Evolutionary conservation across 2,888 invertebrate species (phyloP).

Genomic region (Chymomyza amoena): DNA sequence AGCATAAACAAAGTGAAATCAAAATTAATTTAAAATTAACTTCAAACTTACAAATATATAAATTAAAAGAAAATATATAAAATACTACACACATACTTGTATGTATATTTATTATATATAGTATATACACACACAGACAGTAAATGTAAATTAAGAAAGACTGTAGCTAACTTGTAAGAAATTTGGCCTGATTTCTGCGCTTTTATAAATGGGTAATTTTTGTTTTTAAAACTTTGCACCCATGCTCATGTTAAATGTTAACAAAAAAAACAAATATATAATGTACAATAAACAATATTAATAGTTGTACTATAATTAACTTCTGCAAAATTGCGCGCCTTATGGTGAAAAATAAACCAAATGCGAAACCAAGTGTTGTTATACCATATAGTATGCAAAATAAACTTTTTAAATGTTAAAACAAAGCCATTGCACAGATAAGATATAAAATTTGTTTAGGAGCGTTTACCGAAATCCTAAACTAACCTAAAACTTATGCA

Average conservation of each 20-base stretch:
- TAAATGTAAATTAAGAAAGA: constrained; percentile 61
- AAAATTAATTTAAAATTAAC: constrained; percentile 34
- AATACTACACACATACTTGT: constrained; percentile 17
- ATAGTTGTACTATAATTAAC: neutral
- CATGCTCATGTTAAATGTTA: neutral
- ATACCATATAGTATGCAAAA: too few relatives aligned
- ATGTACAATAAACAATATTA: too few relatives aligned
- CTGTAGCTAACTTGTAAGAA: constrained; percentile 67
- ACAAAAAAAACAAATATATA: neutral
- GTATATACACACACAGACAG: constrained; percentile 22
- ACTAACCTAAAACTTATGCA: too few relatives aligned
- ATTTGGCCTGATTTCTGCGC: constrained; percentile 22
- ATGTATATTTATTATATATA: constrained; percentile 14
- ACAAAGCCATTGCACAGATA: too few relatives aligned
- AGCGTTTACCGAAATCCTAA: too few relatives aligned
- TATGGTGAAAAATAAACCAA: too few relatives aligned
- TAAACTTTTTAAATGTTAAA: too few relatives aligned
- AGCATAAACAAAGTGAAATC: constrained; percentile 22
- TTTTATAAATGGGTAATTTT: constrained; percentile 14
- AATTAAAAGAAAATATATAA: constrained; percentile 13
- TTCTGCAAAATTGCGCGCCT: neutral
- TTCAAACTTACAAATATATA: constrained; percentile 23
- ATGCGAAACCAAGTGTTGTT: too few relatives aligned
- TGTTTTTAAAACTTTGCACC: neutral
- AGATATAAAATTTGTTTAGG: too few relatives aligned